Evolutionary conservation across 2,888 invertebrate genomes (phyloP).

Genomic region (Patella caerulea): DNA sequence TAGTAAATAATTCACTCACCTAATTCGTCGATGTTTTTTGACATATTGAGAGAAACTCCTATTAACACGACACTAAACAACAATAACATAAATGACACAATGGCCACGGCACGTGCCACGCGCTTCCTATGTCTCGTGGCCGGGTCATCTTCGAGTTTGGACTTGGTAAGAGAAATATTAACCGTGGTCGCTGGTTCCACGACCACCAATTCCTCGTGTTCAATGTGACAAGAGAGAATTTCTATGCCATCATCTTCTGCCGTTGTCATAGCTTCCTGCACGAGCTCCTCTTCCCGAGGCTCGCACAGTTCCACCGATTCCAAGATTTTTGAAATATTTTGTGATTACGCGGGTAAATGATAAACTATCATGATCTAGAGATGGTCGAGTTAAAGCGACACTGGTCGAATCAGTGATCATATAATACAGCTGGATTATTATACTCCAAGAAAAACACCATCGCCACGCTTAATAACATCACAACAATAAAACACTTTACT

Average conservation of each 20-base stretch:
- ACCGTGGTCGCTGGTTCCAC: slow-evolving; percentile 24
- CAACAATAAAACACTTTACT: too few relatives aligned
- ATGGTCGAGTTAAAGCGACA: not conserved
- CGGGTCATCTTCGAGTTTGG: slow-evolving; percentile 26
- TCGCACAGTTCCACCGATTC: not conserved
- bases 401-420: too few relatives aligned
- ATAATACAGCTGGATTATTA: too few relatives aligned
- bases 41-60: slow-evolving; percentile 92
- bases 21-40: slow-evolving; percentile 95
- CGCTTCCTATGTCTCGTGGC: slow-evolving; percentile 44
- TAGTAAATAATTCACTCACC: slow-evolving; percentile 76
- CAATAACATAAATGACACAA: slow-evolving; percentile 88
- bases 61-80: slow-evolving; percentile 91
- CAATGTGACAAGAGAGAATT: slow-evolving; percentile 42
- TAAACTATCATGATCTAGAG: not conserved
- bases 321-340: slow-evolving; percentile 2
- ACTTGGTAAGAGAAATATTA: slow-evolving; percentile 25
- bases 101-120: slow-evolving; percentile 83
- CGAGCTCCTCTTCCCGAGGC: slow-evolving; percentile 13
- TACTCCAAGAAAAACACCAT: too few relatives aligned
- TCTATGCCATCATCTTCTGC: slow-evolving; percentile 44
- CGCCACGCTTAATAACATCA: too few relatives aligned
- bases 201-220: slow-evolving; percentile 33
- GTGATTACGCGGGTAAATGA: not conserved
- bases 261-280: slow-evolving; percentile 38